Evolutionary conservation across 2,797 vertebrate genomes (phyloP).

Genomic region (Agapornis canus): DNA sequence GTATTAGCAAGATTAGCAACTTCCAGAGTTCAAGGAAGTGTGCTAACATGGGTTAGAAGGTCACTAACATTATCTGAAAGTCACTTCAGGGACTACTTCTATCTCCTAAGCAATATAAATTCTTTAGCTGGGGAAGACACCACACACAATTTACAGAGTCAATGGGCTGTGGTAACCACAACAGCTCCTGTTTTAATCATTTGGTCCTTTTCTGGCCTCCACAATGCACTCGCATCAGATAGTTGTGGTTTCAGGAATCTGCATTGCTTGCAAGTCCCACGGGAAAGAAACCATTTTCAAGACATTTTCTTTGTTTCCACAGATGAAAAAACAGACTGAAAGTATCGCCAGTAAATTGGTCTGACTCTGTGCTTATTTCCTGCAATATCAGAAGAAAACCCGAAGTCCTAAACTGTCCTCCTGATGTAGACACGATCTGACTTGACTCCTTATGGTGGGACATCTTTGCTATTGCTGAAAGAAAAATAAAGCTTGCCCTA

Average conservation of each 20-base stretch:
- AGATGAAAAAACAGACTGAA: background rate
- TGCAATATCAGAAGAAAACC: background rate
- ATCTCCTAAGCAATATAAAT: conserved; percentile 19
- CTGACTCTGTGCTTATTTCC: background rate
- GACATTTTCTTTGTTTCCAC: background rate
- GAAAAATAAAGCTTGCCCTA: background rate
- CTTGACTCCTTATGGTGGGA: background rate
- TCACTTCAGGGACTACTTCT: conserved; percentile 17
- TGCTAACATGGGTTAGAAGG: conserved; percentile 4
- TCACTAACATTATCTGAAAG: conserved; percentile 43
- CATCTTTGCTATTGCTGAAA: background rate
- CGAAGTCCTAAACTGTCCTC: background rate
- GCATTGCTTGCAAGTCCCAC: background rate
- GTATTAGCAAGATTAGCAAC: conserved; percentile 57
- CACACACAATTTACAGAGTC: conserved; percentile 40
- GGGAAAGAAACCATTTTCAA: background rate
- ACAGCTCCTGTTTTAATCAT: conserved; percentile 33
- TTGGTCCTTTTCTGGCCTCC: background rate
- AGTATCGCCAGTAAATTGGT: background rate
- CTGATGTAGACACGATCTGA: background rate
- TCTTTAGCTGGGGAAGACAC: conserved; percentile 13
- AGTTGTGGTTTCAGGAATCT: background rate
- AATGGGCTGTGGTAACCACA: conserved; percentile 4
- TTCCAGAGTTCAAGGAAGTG: conserved; percentile 41
- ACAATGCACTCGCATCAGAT: background rate